Evolutionary conservation across 2,888 invertebrate genomes (phyloP), one percentile per base, ranked within the genome.

Genomic region (Mythimna vitellina): DNA sequence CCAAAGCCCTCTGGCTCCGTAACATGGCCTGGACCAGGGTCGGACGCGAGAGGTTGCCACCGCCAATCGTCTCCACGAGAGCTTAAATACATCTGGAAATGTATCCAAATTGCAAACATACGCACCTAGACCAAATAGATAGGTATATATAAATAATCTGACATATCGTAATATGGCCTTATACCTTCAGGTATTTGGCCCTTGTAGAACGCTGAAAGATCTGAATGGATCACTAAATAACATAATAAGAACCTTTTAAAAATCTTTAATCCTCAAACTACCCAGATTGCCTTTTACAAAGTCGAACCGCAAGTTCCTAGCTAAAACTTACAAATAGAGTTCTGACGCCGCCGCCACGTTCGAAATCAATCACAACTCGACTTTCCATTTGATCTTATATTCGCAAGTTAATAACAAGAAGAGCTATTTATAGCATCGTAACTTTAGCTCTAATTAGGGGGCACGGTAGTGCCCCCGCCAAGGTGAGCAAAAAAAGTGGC

Each of bases 341-440:
- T 56, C 10, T 42, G n/a, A 22, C 6, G 3, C 46, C 54, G 10
- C 8, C 64, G n/a, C n/a, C n/a, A 65, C 56, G 73, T 60, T 38
- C 6, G 6, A 79, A 78, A 63, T 54, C 73, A 73, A 78, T 73
- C 54, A 51, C 35, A 49, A 42, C 20, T 51, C 53, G 8, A 62
- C 35, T 32, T 54, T 9, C 61, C 7, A 12, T 61, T 78, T 67
- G 46, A 63, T 58, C 22, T n/a, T 65, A 10, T 46, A 49, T 64
- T 61, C 29, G 7, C 51, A 65, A 22, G 29, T 61, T 67, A 46
- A 63, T 64, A 29, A 29, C 42, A 51, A 25, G 46, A 17, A 56
- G 7, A 56, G 12, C 54, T 80, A 60, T 70, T 70, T 66, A 56
- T 53, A 60, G 35, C 38, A 12, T 14, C 35, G 68, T 65, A 62